Evolutionary conservation across 1,140 invertebrate species (phyloP).

Genomic region (Drosophila insularis): DNA sequence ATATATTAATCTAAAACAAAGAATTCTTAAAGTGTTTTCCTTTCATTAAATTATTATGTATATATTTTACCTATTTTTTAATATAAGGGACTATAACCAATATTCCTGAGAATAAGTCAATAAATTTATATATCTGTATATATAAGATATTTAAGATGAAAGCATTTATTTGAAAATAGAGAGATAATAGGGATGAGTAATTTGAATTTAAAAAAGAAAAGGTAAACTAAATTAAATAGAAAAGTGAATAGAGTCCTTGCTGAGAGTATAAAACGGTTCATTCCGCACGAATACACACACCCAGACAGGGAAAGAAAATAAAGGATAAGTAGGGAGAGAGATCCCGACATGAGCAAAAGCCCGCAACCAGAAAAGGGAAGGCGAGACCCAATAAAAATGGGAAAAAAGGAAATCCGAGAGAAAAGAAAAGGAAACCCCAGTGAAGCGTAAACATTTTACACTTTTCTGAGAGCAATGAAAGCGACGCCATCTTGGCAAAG

Average conservation of each 20-base stretch:
- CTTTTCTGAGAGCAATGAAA: slow-evolving; percentile 75
- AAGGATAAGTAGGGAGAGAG: background rate
- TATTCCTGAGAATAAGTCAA: too few relatives aligned
- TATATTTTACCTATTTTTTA: too few relatives aligned
- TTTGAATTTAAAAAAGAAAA: background rate
- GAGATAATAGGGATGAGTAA: background rate
- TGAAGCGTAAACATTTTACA: slow-evolving; percentile 78
- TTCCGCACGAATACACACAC: slow-evolving; percentile 65
- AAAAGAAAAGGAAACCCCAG: slow-evolving; percentile 57
- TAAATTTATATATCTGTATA: too few relatives aligned
- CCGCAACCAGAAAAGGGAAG: background rate
- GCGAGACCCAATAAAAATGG: background rate
- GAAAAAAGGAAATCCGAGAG: slow-evolving; percentile 12
- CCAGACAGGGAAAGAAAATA: background rate
- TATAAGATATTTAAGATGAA: too few relatives aligned
- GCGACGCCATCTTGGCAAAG: slow-evolving; percentile 61
- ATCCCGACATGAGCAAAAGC: slow-evolving; percentile 23
- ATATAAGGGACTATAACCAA: too few relatives aligned
- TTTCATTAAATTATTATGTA: too few relatives aligned
- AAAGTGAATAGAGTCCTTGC: slow-evolving; percentile 4
- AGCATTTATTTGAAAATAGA: background rate
- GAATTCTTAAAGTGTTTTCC: too few relatives aligned
- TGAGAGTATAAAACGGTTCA: slow-evolving; percentile 66
- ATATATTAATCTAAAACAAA: too few relatives aligned
- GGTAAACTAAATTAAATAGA: background rate